These are phyloP conservation scores for Polyodon spathula DNA, from an alignment of 2,113 vertebrate genomes.

Conservation along the genomic window DNA sequence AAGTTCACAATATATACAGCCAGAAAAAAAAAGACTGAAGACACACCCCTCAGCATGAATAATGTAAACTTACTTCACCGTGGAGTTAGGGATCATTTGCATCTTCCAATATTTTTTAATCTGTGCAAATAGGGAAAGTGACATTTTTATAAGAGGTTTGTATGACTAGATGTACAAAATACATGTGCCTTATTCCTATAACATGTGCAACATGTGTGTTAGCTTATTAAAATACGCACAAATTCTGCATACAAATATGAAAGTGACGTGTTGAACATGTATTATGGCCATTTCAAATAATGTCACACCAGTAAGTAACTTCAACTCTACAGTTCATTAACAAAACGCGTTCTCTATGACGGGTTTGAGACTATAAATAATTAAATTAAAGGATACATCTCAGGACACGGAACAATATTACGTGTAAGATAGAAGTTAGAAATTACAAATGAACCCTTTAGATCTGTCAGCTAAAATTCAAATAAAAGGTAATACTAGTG, in stretches of 20 bases:
- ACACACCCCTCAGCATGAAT: constrained; percentile 71
- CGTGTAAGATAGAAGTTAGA: background rate
- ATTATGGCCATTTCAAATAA: too few species aligned
- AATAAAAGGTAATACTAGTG: too few species aligned
- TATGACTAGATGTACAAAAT: background rate
- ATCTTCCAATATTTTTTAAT: constrained; percentile 25
- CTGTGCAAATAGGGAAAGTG: background rate
- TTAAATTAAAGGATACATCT: too few species aligned
- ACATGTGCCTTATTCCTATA: background rate
- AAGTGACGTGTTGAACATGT: too few species aligned
- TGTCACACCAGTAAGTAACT: too few species aligned
- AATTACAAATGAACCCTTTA: background rate
- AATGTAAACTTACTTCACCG: constrained; percentile 28
- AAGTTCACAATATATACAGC: constrained; percentile 69
- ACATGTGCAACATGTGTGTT: too few species aligned
- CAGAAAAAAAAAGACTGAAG: constrained; percentile 49
- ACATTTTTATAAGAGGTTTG: background rate
- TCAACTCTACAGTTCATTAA: too few species aligned
- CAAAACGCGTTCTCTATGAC: too few species aligned
- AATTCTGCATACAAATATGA: too few species aligned
- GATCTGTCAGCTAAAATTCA: background rate
- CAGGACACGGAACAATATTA: background rate
- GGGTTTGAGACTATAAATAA: too few species aligned
- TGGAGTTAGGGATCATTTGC: constrained; percentile 34
- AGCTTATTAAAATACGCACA: too few species aligned